Conservation (phyloP, 2,113 vertebrate genomes). For the Paradisaea rubra region DNA sequence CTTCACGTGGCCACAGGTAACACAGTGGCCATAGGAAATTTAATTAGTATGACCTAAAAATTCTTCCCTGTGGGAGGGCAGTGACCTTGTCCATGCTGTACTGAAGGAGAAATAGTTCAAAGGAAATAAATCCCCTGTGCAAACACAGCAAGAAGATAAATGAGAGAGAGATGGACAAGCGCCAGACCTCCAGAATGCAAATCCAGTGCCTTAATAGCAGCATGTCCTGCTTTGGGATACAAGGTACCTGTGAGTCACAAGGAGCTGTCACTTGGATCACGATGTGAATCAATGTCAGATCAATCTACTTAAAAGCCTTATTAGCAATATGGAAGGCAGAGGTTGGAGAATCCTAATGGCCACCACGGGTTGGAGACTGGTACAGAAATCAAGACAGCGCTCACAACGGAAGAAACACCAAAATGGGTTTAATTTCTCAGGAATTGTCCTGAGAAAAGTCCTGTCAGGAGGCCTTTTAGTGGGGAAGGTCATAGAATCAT, state of each 20-base stretch:
- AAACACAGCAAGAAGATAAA: background rate
- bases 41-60: background rate
- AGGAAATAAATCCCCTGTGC: background rate
- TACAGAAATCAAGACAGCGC: fast-evolving
- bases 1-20: background rate
- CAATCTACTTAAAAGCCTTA: background rate
- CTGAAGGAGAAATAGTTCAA: background rate
- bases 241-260: background rate
- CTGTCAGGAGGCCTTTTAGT: background rate
- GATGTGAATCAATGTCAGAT: background rate
- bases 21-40: background rate
- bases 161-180: background rate
- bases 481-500: background rate
- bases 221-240: background rate
- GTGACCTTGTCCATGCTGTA: background rate
- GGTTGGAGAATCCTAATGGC: background rate
- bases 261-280: background rate
- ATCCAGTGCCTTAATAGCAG: background rate
- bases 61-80: background rate
- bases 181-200: background rate
- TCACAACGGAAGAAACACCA: background rate
- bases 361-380: background rate
- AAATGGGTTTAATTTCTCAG: background rate
- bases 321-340: background rate
- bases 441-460: background rate